A percentile compares a stretch with the other conserved stretches of the same genome.
phyloP scores from a whole-genome alignment of 2,113 vertebrate species.

The Sturnus vulgaris region DNA sequence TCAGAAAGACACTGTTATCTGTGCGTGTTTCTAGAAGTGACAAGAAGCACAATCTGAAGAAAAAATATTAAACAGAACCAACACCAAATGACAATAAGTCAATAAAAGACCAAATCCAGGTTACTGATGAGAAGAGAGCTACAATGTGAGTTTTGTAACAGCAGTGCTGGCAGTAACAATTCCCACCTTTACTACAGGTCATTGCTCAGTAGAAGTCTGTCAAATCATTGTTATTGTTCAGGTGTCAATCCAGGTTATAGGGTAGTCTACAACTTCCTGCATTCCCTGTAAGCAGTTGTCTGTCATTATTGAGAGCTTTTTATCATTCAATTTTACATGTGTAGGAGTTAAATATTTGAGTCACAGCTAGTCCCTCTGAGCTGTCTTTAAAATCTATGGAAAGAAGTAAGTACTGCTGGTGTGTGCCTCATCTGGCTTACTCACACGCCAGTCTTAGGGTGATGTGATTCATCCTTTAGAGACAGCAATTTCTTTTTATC shows the following conservation, averaged over 20 bases:
- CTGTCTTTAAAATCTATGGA: neutral
- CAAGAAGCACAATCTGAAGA: neutral
- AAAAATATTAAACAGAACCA: neutral
- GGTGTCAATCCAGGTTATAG: accelerated
- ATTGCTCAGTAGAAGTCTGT: neutral
- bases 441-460: neutral
- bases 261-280: neutral
- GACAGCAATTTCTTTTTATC: neutral
- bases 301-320: neutral
- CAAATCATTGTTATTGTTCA: neutral
- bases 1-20: neutral
- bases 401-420: neutral
- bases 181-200: neutral
- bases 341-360: neutral
- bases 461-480: neutral
- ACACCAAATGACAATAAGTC: neutral
- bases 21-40: neutral
- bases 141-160: accelerated
- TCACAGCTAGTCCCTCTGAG: neutral
- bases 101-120: neutral
- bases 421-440: neutral
- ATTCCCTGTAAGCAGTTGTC: neutral
- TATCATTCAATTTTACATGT: neutral
- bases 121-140: neutral
- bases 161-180: neutral